phyloP scores from a whole-genome alignment of 2,113 vertebrate genomes.

The Chamaetylas fuelleborni region DNA sequence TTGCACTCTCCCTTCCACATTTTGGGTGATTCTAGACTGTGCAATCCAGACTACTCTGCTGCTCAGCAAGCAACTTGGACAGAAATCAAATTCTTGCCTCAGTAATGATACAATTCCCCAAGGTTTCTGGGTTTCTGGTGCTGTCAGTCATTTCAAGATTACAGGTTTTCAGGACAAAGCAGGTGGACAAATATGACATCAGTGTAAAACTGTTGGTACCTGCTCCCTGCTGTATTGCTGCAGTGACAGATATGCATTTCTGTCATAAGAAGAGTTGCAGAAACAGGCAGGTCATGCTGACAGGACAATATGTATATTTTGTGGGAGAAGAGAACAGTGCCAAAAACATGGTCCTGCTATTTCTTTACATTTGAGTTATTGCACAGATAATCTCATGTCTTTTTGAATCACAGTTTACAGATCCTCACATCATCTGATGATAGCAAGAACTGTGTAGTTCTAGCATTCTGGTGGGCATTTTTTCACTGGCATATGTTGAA shows the following conservation, averaged over 20 bases:
- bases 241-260: not conserved
- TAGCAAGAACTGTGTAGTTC: not conserved
- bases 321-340: not conserved
- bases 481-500: not conserved
- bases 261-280: not conserved
- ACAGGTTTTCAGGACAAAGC: conserved; percentile 44
- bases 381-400: not conserved
- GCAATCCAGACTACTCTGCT: not conserved
- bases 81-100: not conserved
- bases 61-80: not conserved
- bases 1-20: not conserved
- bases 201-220: not conserved
- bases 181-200: not conserved
- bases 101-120: not conserved
- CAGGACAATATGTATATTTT: conserved; percentile 2
- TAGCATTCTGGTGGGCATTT: not conserved
- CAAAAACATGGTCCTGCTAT: not conserved
- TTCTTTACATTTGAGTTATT: conserved; percentile 42
- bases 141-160: conserved; percentile 33
- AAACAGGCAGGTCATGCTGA: not conserved
- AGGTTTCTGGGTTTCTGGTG: not conserved
- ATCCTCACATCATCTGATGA: not conserved
- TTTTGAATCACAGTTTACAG: conserved; percentile 12
- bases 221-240: not conserved
- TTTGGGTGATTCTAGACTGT: not conserved